Base-by-base conservation (phyloP, 2,113 vertebrate species). In the Platichthys stellatus region DNA sequence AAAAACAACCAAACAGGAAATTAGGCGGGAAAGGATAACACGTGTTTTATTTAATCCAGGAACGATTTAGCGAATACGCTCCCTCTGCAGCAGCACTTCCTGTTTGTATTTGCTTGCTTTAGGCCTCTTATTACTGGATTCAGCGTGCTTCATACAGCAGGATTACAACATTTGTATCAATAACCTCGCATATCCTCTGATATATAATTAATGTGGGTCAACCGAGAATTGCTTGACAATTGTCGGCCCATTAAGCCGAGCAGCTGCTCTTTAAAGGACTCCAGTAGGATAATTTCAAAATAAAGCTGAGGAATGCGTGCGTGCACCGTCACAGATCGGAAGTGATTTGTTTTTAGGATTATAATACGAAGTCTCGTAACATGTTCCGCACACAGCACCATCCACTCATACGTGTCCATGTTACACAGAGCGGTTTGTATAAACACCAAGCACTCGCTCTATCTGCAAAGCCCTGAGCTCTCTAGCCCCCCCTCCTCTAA, bases 141-240 rank as follows among this genome's bases (percentile, higher is more conserved):
- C 12, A 35, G 28, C 75, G 35, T 11, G 24, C 47, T 51, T 63
- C 53, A 28, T 51, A 6, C 49, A 60, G 15, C 18, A 51, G 3
- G 1, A 53, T 28, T 23, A 66, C 66, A 64, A 56, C 51, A 67
- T 76, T 17, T 58, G 62, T 53, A 78, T 80, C 38, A 81, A 65
- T 76, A 57, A 73, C 63, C 62, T 45, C 23, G 54, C 51, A 74
- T 74, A 77, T 78, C 66, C 62, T 31, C 51, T 54, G 24, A 76
- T 60, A 17, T 71, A 77, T 63, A 31, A 69, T 71, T 38, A 38
- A 56, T 38, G 38, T 15, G 43, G 23, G 31, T 31, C 31, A 31
- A 31, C 31, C 6, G 31, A 31, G 31, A 31, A 31, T 31, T 31
- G 31, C 28, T 1, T 31, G 28, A 31, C 28, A 31, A 31, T 31